Evolutionary conservation across 2,888 invertebrate genomes (phyloP).

Genomic region (Axea sp.): DNA sequence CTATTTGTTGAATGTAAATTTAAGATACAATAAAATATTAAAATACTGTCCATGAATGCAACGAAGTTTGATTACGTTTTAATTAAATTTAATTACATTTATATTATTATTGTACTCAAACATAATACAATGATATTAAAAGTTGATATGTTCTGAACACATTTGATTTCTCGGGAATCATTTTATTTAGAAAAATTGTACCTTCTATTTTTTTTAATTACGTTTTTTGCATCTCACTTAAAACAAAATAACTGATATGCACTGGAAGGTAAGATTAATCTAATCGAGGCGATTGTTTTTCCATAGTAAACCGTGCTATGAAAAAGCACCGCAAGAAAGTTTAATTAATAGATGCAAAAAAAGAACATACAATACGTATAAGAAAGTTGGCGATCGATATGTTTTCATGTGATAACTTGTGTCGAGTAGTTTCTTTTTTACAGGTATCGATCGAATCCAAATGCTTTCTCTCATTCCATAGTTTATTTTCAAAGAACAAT

Average conservation of each 20-base stretch:
- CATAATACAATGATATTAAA: no score
- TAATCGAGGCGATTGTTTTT: constrained; percentile 15
- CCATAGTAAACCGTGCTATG: neutral
- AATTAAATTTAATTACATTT: no score
- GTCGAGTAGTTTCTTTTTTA: constrained; percentile 41
- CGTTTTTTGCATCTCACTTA: neutral
- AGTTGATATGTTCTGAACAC: no score
- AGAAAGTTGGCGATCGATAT: constrained; percentile 11
- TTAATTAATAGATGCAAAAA: constrained; percentile 45
- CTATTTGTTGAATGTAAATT: no score
- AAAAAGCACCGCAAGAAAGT: constrained; percentile 21
- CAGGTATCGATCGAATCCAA: constrained; percentile 34
- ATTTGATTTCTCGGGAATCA: no score
- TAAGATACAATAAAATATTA: no score
- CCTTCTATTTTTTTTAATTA: no score
- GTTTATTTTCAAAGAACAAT: constrained; percentile 60
- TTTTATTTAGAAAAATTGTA: no score
- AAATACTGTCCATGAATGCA: no score
- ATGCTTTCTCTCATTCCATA: constrained; percentile 7
- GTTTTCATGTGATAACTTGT: constrained; percentile 45
- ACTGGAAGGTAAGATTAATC: neutral
- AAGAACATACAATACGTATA: neutral
- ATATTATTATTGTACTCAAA: no score
- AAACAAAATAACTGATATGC: neutral
- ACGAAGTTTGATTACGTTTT: no score